phyloP scores from a whole-genome alignment of 2,797 vertebrate genomes.

The Semotilus atromaculatus region DNA sequence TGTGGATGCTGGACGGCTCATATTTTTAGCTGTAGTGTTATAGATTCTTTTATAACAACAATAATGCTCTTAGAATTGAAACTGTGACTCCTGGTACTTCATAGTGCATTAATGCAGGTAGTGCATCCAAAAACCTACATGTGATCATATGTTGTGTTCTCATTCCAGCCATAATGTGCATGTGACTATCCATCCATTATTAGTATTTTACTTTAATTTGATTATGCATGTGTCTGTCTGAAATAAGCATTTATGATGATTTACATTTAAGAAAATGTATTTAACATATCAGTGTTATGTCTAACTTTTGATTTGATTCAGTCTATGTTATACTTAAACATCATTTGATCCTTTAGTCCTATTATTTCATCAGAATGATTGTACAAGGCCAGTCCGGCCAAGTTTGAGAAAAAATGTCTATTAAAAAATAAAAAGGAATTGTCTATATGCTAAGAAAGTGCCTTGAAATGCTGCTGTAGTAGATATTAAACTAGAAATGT shows the following conservation, averaged over 20 bases:
- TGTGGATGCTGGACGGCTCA: neutral
- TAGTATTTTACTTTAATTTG: slow-evolving; percentile 16
- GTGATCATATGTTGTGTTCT: neutral
- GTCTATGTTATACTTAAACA: neutral
- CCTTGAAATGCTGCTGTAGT: slow-evolving; percentile 13
- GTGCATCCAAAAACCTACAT: slow-evolving; percentile 18
- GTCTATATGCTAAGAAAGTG: neutral
- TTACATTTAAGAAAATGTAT: neutral
- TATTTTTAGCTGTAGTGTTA: neutral
- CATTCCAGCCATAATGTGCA: slow-evolving; percentile 19
- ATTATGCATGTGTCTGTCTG: neutral
- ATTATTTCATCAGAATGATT: neutral
- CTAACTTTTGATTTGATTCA: neutral
- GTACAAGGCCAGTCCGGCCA: neutral
- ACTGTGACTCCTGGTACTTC: neutral
- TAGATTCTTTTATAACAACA: neutral
- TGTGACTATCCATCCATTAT: neutral
- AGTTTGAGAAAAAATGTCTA: neutral
- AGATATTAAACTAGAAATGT: neutral
- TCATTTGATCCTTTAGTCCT: neutral
- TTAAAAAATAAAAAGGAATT: neutral
- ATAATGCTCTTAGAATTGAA: neutral
- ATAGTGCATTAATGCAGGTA: too few species aligned
- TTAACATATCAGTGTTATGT: slow-evolving; percentile 25
- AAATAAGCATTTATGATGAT: neutral